phyloP scores from a whole-genome alignment of 2,113 vertebrate genomes.

The Menura novaehollandiae region DNA sequence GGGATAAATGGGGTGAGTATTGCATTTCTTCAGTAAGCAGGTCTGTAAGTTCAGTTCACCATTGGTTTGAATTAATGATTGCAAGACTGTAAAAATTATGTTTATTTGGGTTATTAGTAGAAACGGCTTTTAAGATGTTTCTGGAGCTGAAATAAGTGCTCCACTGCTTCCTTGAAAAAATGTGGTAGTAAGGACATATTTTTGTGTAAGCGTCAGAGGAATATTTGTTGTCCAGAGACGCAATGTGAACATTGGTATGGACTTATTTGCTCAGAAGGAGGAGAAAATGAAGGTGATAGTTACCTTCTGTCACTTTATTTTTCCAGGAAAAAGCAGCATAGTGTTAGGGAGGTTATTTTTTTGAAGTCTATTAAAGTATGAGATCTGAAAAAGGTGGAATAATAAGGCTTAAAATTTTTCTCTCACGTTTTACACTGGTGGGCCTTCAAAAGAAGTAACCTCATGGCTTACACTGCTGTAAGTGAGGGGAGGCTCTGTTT shows the following conservation, averaged over 20 bases:
- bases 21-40: not conserved
- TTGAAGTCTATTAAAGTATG: not conserved
- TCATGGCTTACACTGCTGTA: not conserved
- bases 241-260: rapidly evolving
- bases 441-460: not conserved
- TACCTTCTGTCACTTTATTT: not conserved
- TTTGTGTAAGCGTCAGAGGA: not conserved
- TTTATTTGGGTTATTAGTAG: not conserved
- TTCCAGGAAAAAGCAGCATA: not conserved
- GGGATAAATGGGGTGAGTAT: slow-evolving; percentile 10
- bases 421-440: not conserved
- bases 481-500: not conserved
- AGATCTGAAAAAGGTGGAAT: not conserved
- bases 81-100: not conserved
- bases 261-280: not conserved
- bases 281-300: not conserved
- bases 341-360: not conserved
- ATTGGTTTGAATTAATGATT: not conserved
- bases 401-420: not conserved
- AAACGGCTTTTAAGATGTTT: not conserved
- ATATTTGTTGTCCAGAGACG: not conserved
- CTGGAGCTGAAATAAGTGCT: not conserved
- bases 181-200: not conserved
- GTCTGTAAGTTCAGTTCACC: not conserved
- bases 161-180: not conserved